Evolutionary conservation across 2,888 invertebrate genomes (phyloP).

Genomic region (Bugula neritina): DNA sequence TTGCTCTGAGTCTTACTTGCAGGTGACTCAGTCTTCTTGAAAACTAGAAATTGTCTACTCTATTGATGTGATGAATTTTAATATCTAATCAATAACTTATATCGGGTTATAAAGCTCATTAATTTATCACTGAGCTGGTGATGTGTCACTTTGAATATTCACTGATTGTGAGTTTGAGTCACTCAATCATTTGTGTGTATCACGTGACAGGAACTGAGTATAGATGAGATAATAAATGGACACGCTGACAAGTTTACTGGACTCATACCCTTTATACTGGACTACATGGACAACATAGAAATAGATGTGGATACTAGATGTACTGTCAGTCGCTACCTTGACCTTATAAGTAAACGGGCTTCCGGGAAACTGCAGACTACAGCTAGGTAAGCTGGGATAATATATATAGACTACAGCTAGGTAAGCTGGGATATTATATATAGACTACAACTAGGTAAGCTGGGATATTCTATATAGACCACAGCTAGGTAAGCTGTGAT

Average conservation of each 20-base stretch:
- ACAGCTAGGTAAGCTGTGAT: not conserved
- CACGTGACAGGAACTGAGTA: constrained; percentile 60
- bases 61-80: no score
- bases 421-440: no score
- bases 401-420: not conserved
- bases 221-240: constrained; percentile 94
- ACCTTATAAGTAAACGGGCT: constrained; percentile 67
- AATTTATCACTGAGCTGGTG: no score
- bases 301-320: constrained; percentile 97
- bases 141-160: no score
- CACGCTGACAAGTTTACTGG: constrained; percentile 74
- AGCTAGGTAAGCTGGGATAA: not conserved
- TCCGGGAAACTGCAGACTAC: constrained; percentile 43
- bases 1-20: not conserved
- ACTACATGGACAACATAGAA: constrained; percentile 88
- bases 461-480: no score
- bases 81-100: not conserved
- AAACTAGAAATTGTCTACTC: not conserved
- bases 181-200: not conserved
- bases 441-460: no score
- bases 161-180: not conserved
- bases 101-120: not conserved
- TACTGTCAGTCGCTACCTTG: constrained; percentile 90
- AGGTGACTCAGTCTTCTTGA: no score
- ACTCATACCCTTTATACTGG: constrained; percentile 84